Conservation (phyloP, 2,888 invertebrate species). For the Opisthograptis luteolata region DNA sequence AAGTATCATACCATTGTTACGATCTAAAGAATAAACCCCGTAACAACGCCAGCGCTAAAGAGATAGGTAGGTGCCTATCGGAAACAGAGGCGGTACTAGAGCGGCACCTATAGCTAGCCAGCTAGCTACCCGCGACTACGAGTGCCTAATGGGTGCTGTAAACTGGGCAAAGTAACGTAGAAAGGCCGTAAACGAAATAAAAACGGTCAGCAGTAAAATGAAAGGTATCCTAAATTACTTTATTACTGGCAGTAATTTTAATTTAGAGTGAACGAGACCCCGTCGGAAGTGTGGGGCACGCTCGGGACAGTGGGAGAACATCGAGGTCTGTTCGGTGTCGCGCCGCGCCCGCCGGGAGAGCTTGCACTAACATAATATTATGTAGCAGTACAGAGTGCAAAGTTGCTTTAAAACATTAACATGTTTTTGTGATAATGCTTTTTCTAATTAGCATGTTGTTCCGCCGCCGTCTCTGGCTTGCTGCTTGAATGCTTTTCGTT, state of each 20-base stretch:
- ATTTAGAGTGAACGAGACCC: constrained; percentile 9
- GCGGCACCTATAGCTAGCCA: not conserved
- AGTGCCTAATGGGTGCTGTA: constrained; percentile 6
- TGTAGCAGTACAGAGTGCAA: too few relatives aligned
- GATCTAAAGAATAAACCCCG: constrained; percentile 10
- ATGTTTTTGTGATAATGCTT: too few relatives aligned
- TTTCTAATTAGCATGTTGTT: too few relatives aligned
- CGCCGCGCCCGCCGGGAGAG: constrained; percentile 6
- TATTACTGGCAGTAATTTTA: constrained; percentile 30
- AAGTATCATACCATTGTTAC: constrained; percentile 18
- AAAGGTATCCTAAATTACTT: constrained; percentile 36
- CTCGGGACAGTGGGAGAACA: not conserved
- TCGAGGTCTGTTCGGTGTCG: constrained; percentile 17
- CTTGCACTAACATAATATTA: too few relatives aligned
- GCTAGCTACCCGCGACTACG: too few relatives aligned
- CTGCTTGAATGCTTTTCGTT: too few relatives aligned
- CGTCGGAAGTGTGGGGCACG: not conserved
- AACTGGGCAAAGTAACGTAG: constrained; percentile 17
- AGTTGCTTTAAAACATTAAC: too few relatives aligned
- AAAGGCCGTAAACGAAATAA: constrained; percentile 29
- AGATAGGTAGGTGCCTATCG: constrained; percentile 22
- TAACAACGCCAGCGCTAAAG: constrained; percentile 14
- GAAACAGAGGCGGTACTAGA: constrained; percentile 17
- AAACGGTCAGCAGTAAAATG: constrained; percentile 27
- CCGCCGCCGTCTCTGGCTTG: too few relatives aligned